Evolutionary conservation across 1,140 invertebrate genomes (phyloP), one percentile per base, ranked within the genome.

Genomic region (Parapsyche elsis): DNA sequence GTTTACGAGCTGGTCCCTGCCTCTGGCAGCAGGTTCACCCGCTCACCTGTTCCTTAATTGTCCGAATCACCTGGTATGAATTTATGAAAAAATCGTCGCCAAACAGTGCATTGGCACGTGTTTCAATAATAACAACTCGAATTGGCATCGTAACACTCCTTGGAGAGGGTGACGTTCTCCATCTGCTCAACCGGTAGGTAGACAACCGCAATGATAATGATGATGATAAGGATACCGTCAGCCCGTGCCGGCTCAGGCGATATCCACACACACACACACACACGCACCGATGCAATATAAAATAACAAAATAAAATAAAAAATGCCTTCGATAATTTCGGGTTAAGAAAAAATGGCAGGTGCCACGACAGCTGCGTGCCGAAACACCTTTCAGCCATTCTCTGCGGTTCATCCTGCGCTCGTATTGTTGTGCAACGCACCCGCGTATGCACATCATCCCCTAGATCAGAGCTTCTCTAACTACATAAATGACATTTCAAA

Each of bases 301-400:
- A 38, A 38, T 38, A 38, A 38, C 30, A 38, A 4, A 38, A 38
- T 4, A 38, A 38, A 7, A 38, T 1, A 4, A 38, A 38, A 38
- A 38, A 1, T 38, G 1, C 30, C 30, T n/a, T n/a, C 30, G 30
- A 77, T 77, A 77, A 77, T 77, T 77, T 77, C 53, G 19, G 57
- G 75, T 19, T 24, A 23, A 77, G 16, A 77, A 77, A 76, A 77
- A 77, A 77, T 77, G 75, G 75, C 75, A 77, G 75, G 75, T 77
- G 75, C 75, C 75, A 59, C 24, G 49, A 77, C 75, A 77, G 75
- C 75, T 77, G 75, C 53, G 24, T 30, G 74, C 74, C 49, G 59
- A 30, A 77, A 59, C 75, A 77, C 75, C 75, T 77, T 77, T 77
- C 75, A 7, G 26, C 44, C 71, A 75, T 75, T 53, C 24, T 1